Base-by-base conservation (phyloP, 2,888 invertebrate genomes). In the Stenoptilia bipunctidactyla region DNA sequence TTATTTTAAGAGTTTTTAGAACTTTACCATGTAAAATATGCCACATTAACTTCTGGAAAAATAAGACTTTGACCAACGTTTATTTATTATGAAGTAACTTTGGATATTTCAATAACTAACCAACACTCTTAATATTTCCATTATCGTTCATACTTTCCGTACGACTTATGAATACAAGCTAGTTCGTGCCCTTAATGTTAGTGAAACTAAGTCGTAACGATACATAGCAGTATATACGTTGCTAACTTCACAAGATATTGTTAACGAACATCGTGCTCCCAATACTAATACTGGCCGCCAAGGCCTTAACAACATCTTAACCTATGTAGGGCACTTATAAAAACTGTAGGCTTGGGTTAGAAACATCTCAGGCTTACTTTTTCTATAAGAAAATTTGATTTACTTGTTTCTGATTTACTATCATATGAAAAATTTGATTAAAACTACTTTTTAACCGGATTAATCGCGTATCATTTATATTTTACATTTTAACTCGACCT, bases 181-280 rank as follows among this genome's bases (percentile, higher is more conserved):
- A 4, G 30, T 30, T 30, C 30, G 30, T 30, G 4, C 12, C n/a
- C 30, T n/a, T 3, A 30, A 30, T 30, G 12, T 12, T n/a, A 10
- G 30, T n/a, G 12, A 30, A 30, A 30, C 30, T 30, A 30, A 30
- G 30, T n/a, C 30, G 30, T n/a, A 30, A n/a, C 30, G 12, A 30
- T n/a, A 30, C 30, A n/a, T 2, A 30, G 30, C 9, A 9, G 4
- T 35, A 44, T 38, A 46, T 42, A 51, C 50, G 52, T 54, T 47
- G 46, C 46, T 47, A 52, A 52, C 50, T 41, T 42, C 44, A 48
- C 43, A 41, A 50, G 42, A 45, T 45, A 40, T 52, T 50, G 50
- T 55, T 51, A 51, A 48, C 46, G 46, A 37, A 36, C 42, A 40
- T 46, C 52, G 54, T 53, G 52, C 41, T 39, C 30, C 34, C 45